Percentiles rank a stretch among this genome's conserved stretches.
These are phyloP conservation scores for Ornithoptera priamus DNA, from an alignment of 2,888 invertebrate species.

Conservation along the genomic window DNA sequence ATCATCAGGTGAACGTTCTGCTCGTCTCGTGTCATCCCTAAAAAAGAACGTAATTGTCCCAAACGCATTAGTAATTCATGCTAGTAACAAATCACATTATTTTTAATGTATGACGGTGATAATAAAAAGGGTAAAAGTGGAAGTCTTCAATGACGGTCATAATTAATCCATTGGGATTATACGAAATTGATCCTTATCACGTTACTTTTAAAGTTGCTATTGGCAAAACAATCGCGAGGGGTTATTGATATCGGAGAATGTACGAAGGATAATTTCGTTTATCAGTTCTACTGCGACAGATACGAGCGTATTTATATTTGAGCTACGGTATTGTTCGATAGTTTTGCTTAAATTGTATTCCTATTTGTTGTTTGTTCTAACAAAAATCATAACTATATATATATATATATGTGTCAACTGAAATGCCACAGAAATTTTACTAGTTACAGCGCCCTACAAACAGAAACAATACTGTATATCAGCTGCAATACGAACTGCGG, in stretches of 20 bases:
- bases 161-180: background rate
- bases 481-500: too few relatives aligned
- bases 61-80: background rate
- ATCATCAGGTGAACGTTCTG: too few relatives aligned
- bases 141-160: background rate
- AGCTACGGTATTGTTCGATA: conserved; percentile 3
- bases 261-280: conserved; percentile 7
- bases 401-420: too few relatives aligned
- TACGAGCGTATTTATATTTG: conserved; percentile 15
- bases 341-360: background rate
- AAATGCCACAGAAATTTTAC: too few relatives aligned
- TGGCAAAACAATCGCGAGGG: background rate
- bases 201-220: conserved; percentile 7
- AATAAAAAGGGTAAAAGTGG: conserved; percentile 3
- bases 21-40: background rate
- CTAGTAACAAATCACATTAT: background rate
- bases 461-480: too few relatives aligned
- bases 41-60: background rate
- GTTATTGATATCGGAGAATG: conserved; percentile 9
- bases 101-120: background rate
- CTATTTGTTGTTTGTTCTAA: background rate
- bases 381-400: too few relatives aligned
- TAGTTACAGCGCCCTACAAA: too few relatives aligned
- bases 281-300: conserved; percentile 8
- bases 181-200: background rate